A percentile compares a stretch with the other conserved stretches of the same genome.
Conservation (phyloP, 2,888 invertebrate species). For the Xanthia icteritia region DNA sequence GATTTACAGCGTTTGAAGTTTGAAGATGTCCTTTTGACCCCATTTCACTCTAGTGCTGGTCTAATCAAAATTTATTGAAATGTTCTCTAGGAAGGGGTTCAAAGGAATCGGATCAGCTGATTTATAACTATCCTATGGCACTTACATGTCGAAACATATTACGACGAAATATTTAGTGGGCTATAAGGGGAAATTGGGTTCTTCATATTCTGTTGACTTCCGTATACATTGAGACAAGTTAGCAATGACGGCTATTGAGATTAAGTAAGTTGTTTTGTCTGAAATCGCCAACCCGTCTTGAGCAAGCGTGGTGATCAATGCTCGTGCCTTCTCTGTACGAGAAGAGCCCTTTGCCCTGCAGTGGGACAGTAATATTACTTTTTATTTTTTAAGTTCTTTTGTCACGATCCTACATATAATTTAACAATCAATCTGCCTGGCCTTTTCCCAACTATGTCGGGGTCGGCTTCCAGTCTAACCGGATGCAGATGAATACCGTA, state of each 20-base stretch:
- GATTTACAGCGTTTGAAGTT: conserved; percentile 53
- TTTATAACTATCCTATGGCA: conserved; percentile 38
- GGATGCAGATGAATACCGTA: too few relatives aligned
- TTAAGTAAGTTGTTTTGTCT: neutral
- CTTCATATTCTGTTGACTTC: conserved; percentile 3
- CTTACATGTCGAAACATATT: conserved; percentile 44
- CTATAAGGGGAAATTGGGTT: conserved; percentile 30
- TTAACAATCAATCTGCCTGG: too few relatives aligned
- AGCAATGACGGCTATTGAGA: conserved; percentile 11
- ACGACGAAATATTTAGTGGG: conserved; percentile 41
- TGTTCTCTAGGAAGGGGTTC: conserved; percentile 39
- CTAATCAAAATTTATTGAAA: conserved; percentile 60
- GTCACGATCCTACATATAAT: too few relatives aligned
- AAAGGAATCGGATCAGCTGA: conserved; percentile 49
- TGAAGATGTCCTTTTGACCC: conserved; percentile 51
- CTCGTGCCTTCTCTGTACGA: too few relatives aligned
- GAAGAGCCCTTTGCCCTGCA: too few relatives aligned
- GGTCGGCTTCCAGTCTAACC: too few relatives aligned
- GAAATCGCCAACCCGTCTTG: too few relatives aligned
- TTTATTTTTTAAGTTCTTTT: too few relatives aligned
- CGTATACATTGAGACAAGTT: conserved; percentile 11
- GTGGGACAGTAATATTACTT: too few relatives aligned
- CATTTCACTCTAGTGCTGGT: conserved; percentile 32
- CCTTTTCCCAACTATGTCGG: too few relatives aligned
- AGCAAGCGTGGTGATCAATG: too few relatives aligned